phyloP scores from a whole-genome alignment of 2,888 invertebrate genomes.

The Chydorus sphaericus region DNA sequence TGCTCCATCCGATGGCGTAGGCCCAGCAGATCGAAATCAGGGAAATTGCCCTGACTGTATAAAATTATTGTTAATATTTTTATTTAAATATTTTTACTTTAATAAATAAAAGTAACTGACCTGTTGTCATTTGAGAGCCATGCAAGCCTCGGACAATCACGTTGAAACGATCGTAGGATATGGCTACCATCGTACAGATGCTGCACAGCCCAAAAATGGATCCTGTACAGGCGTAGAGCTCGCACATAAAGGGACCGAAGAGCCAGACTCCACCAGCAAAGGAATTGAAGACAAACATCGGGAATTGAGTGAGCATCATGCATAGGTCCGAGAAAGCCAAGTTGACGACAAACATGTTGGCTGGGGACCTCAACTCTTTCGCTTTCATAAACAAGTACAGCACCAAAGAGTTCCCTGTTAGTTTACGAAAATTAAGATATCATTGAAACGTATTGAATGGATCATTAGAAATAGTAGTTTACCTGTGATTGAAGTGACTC shows the following conservation, averaged over 20 bases:
- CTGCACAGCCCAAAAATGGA: conserved; percentile 32
- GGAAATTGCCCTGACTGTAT: no score
- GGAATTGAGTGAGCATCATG: conserved; percentile 53
- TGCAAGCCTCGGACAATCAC: conserved; percentile 28
- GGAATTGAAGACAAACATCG: conserved; percentile 28
- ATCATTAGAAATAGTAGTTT: no score
- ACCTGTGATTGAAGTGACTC: no score
- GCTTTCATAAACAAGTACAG: conserved; percentile 60
- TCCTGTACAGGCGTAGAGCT: conserved; percentile 29
- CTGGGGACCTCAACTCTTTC: conserved; percentile 67
- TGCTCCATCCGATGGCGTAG: no score
- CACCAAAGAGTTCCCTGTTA: conserved; percentile 52
- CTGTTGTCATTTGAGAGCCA: conserved; percentile 7
- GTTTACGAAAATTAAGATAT: no score
- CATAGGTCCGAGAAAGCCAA: conserved; percentile 79
- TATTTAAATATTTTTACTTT: no score
- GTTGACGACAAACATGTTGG: conserved; percentile 79
- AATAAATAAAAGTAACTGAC: not conserved
- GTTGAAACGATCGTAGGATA: conserved; percentile 31
- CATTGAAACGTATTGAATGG: not conserved
- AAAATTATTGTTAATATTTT: no score
- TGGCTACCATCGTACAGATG: conserved; percentile 30
- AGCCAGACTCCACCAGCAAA: conserved; percentile 28
- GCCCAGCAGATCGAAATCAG: no score
- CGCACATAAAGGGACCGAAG: conserved; percentile 24